phyloP scores from a whole-genome alignment of 2,113 vertebrate genomes.

The Zosterops japonicus region DNA sequence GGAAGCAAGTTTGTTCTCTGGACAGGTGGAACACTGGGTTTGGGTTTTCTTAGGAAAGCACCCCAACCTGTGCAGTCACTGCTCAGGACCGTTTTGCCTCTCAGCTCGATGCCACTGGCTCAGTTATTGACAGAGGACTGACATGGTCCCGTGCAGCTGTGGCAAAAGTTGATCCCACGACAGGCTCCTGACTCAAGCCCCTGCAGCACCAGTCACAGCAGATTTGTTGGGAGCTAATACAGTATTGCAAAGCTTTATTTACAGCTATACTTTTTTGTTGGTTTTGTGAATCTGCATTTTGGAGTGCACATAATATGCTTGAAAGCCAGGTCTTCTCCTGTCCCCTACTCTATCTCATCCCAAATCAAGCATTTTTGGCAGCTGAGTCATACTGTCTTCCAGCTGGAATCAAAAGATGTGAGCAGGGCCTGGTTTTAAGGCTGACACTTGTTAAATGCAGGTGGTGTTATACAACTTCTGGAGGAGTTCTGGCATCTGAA shows the following conservation, averaged over 20 bases:
- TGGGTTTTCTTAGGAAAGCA: rapidly evolving
- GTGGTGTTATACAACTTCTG: not conserved
- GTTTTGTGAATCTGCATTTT: not conserved
- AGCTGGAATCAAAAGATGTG: not conserved
- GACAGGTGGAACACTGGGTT: not conserved
- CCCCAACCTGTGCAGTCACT: not conserved
- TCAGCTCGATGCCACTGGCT: not conserved
- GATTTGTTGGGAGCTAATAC: not conserved
- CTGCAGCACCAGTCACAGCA: not conserved
- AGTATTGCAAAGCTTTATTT: not conserved
- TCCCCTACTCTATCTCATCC: not conserved
- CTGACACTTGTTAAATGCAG: not conserved
- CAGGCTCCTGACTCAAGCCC: not conserved
- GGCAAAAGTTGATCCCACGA: not conserved
- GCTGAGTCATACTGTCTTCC: not conserved
- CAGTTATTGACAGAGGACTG: not conserved
- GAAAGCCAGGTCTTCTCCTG: not conserved
- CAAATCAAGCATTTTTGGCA: not conserved
- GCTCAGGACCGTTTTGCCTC: not conserved
- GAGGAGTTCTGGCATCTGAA: not conserved
- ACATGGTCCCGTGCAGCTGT: rapidly evolving
- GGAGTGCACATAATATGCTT: not conserved
- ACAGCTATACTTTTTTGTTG: not conserved
- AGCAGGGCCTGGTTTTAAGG: not conserved
- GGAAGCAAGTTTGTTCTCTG: not conserved